Evolutionary conservation across 2,888 invertebrate species (phyloP).

Genomic region (Oscheius sp.): DNA sequence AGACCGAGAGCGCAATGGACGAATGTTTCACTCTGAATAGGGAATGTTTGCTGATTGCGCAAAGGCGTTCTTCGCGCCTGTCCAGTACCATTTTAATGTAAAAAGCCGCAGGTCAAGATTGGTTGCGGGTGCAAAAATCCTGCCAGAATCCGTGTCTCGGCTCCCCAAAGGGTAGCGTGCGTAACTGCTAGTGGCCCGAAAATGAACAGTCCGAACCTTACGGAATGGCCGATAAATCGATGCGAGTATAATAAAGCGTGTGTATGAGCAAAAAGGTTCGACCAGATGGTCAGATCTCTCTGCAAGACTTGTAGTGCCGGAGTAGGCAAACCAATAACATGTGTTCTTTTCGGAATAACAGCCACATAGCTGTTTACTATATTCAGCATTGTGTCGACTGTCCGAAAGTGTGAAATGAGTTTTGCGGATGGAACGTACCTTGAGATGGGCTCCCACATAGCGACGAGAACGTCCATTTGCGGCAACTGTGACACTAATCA

Average conservation of each 20-base stretch:
- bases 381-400: neutral
- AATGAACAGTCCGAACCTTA: neutral
- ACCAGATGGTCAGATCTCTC: neutral
- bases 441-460: conserved; percentile 51
- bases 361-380: neutral
- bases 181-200: neutral
- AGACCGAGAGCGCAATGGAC: neutral
- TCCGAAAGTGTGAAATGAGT: neutral
- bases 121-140: neutral
- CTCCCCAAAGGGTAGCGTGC: neutral
- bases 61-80: conserved; percentile 11
- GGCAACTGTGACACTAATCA: conserved; percentile 67
- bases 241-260: no score
- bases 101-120: neutral
- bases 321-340: no score
- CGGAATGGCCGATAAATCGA: no score
- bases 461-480: conserved; percentile 57
- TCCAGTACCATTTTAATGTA: neutral
- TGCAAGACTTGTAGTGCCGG: no score
- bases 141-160: neutral
- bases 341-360: neutral
- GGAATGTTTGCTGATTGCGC: conserved; percentile 14
- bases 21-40: conserved; percentile 6
- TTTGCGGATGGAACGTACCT: conserved; percentile 36
- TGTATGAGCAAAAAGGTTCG: neutral